Percentiles rank a stretch among this genome's conserved stretches.
Conservation (phyloP, 2,888 invertebrate species). For the Chalcis sispes region DNA sequence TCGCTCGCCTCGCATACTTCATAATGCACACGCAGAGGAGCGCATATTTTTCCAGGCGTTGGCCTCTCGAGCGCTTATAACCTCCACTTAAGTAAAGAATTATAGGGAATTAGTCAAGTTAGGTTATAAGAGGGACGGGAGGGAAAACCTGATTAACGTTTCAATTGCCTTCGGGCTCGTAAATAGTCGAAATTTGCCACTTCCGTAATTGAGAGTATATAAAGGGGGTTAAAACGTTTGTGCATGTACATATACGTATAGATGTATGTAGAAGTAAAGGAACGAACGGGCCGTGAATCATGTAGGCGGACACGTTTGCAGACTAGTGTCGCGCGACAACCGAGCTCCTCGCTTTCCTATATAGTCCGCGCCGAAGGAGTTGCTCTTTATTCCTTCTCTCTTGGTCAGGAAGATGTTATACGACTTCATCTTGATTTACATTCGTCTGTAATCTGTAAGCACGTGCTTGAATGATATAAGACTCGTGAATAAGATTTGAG, state of each 20-base stretch:
- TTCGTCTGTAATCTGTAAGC: slow-evolving; percentile 28
- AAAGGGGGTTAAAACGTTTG: too few relatives aligned
- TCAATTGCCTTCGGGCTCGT: slow-evolving; percentile 52
- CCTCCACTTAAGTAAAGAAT: slow-evolving; percentile 50
- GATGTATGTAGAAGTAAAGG: too few relatives aligned
- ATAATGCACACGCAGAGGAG: neutral
- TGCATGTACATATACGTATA: too few relatives aligned
- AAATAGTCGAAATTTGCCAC: slow-evolving; percentile 53
- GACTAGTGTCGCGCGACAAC: neutral
- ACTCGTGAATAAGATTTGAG: neutral
- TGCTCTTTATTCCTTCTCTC: neutral
- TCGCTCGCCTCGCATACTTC: too few relatives aligned
- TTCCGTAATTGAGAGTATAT: slow-evolving; percentile 26
- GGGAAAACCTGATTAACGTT: slow-evolving; percentile 48
- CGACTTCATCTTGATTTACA: slow-evolving; percentile 51
- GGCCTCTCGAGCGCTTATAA: slow-evolving; percentile 6
- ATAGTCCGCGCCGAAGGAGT: neutral
- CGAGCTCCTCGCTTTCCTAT: neutral
- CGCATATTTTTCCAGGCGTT: slow-evolving; percentile 16
- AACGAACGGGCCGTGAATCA: slow-evolving; percentile 49
- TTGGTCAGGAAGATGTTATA: slow-evolving; percentile 17
- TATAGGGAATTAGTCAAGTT: slow-evolving; percentile 50
- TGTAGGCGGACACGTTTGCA: slow-evolving; percentile 47
- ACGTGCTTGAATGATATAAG: neutral
- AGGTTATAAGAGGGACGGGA: neutral